A percentile compares a stretch with the other conserved stretches of the same genome.
Conservation (phyloP, 2,888 invertebrate genomes). For the Blomia tropicalis region DNA sequence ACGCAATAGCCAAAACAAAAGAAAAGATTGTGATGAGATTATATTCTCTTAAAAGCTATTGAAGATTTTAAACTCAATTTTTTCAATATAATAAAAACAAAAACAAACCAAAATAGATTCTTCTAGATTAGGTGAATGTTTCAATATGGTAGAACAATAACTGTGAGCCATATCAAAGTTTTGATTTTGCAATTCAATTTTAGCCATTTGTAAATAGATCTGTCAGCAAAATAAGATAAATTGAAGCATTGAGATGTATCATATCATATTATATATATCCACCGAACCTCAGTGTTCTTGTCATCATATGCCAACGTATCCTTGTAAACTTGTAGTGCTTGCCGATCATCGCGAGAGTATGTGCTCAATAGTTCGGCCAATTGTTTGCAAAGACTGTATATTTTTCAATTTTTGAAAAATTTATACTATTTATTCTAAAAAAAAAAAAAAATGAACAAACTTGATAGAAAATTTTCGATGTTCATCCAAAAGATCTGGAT, state of each 20-base stretch:
- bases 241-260: not conserved
- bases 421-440: no score
- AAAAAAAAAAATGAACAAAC: constrained; percentile 29
- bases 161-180: constrained; percentile 30
- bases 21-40: no score
- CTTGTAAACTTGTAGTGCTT: constrained; percentile 62
- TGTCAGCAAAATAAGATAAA: constrained; percentile 8
- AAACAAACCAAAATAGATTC: constrained; percentile 56
- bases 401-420: not conserved
- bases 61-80: no score
- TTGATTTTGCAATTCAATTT: constrained; percentile 34
- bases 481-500: constrained; percentile 40
- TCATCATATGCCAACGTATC: constrained; percentile 67
- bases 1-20: constrained; percentile 16
- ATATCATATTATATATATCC: no score
- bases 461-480: constrained; percentile 40
- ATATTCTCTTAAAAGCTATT: no score
- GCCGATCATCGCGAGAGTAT: constrained; percentile 49
- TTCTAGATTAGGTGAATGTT: constrained; percentile 72
- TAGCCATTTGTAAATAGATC: constrained; percentile 55
- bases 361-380: constrained; percentile 54
- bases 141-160: constrained; percentile 56
- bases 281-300: constrained; percentile 47
- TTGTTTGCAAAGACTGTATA: constrained; percentile 47
- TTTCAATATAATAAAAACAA: not conserved